Conservation (phyloP, 2,797 vertebrate genomes). For the Potorous gilbertii region DNA sequence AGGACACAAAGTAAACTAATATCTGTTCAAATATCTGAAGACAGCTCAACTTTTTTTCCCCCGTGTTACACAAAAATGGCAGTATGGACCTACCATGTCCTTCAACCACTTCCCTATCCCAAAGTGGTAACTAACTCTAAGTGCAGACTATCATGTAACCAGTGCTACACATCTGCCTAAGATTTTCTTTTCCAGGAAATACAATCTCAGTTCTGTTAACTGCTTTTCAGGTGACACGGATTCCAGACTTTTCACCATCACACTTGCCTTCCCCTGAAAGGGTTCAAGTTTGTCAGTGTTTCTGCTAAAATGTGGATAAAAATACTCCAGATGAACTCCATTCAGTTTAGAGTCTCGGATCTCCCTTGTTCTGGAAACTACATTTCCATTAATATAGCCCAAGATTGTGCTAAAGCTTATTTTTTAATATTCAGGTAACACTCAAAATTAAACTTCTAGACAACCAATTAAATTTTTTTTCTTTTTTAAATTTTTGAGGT, state of each 20-base stretch:
- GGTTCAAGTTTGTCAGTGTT: constrained; percentile 19
- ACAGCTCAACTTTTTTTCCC: not conserved
- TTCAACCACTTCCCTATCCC: not conserved
- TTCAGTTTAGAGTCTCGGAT: not conserved
- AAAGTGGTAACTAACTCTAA: not conserved
- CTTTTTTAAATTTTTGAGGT: not conserved
- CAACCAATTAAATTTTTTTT: not conserved
- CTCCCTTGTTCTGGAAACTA: constrained; percentile 33
- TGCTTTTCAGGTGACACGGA: not conserved
- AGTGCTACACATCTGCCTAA: not conserved
- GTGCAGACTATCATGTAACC: not conserved
- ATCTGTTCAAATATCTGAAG: constrained; percentile 37
- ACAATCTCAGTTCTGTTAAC: not conserved
- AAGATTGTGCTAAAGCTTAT: not conserved
- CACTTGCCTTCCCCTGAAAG: constrained; percentile 8
- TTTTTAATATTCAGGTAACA: not conserved
- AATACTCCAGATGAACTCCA: constrained; percentile 6
- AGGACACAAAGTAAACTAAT: constrained; percentile 1
- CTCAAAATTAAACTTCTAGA: not conserved
- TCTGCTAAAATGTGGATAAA: not conserved
- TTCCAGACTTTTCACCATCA: constrained; percentile 12
- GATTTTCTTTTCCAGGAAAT: constrained; percentile 21
- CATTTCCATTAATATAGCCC: constrained; percentile 25
- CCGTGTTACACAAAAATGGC: not conserved
- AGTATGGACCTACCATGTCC: not conserved